Evolutionary conservation across 2,113 vertebrate species (phyloP).

Genomic region (Chunga burmeisteri): DNA sequence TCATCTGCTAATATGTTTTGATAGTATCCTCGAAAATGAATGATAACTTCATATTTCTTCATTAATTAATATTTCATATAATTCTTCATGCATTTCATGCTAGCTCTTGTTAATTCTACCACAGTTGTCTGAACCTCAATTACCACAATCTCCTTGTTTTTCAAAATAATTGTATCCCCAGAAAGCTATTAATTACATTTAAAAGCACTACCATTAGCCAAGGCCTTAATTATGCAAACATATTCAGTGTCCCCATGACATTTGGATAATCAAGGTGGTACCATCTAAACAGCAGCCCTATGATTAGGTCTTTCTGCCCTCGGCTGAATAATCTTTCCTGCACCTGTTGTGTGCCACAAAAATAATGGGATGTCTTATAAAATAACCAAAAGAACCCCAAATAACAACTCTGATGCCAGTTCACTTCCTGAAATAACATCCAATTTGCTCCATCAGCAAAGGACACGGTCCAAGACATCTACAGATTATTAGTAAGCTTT

Average conservation of each 20-base stretch:
- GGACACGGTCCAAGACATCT: background rate
- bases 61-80: background rate
- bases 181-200: slow-evolving; percentile 48
- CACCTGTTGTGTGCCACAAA: background rate
- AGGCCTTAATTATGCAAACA: slow-evolving; percentile 44
- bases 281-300: background rate
- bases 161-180: background rate
- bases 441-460: background rate
- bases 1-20: background rate
- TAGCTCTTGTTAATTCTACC: background rate
- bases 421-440: background rate
- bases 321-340: background rate
- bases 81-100: background rate
- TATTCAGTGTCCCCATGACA: background rate
- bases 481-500: background rate
- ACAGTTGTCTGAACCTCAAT: background rate
- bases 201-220: slow-evolving; percentile 31
- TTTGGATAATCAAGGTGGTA: slow-evolving; percentile 23
- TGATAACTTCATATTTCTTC: background rate
- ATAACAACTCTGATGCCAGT: background rate
- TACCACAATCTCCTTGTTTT: background rate
- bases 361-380: background rate
- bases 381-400: background rate
- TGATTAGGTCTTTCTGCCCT: background rate
- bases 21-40: background rate